phyloP scores from a whole-genome alignment of 2,797 vertebrate species.

The Otolemur crassicaudatus region DNA sequence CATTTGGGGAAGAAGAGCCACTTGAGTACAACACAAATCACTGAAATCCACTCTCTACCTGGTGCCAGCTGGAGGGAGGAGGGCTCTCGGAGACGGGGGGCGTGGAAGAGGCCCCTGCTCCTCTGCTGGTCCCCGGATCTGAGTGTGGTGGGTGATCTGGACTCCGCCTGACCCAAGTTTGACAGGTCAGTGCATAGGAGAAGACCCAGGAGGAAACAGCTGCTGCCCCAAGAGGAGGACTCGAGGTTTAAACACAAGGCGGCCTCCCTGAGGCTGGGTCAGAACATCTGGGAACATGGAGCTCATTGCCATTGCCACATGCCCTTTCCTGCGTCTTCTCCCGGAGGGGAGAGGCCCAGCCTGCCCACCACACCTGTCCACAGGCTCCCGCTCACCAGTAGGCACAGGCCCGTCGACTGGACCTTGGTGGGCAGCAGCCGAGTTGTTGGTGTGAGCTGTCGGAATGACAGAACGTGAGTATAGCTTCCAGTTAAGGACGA shows the following conservation, averaged over 20 bases:
- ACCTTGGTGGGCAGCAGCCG: neutral
- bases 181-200: neutral
- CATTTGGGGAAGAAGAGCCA: neutral
- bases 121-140: too few species aligned
- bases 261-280: neutral
- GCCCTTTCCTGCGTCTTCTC: fast-evolving
- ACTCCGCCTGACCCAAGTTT: neutral
- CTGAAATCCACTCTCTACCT: neutral
- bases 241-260: fast-evolving
- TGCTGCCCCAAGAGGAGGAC: too few species aligned
- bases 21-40: neutral
- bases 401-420: neutral
- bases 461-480: fast-evolving
- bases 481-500: neutral
- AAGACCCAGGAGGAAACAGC: neutral
- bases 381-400: neutral
- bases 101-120: fast-evolving
- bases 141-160: fast-evolving
- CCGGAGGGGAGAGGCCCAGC: neutral
- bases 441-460: neutral
- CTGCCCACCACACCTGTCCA: neutral
- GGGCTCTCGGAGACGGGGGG: neutral
- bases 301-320: fast-evolving
- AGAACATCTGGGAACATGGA: neutral
- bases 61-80: neutral